Percentiles rank a stretch among this genome's conserved stretches.
These are phyloP conservation scores for Neosilurus mollespiculum DNA, from an alignment of 2,797 vertebrate species.

Conservation along the genomic window DNA sequence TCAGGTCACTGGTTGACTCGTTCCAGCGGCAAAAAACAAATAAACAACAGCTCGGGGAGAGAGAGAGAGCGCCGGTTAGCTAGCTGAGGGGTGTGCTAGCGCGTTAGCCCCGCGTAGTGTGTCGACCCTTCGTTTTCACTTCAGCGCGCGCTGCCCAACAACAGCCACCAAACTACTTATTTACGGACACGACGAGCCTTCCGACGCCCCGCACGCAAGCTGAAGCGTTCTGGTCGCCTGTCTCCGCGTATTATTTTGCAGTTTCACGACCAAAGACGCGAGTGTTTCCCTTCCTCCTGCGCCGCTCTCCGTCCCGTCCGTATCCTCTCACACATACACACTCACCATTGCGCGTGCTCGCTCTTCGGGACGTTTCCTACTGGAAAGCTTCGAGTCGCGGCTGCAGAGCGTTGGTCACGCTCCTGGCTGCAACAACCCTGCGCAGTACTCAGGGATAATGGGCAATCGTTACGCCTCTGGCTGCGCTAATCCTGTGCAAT, in stretches of 20 bases:
- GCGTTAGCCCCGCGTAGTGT: slow-evolving; percentile 38
- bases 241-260: background rate
- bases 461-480: slow-evolving; percentile 11
- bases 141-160: background rate
- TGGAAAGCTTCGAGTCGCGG: slow-evolving; percentile 51
- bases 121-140: slow-evolving; percentile 29
- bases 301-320: slow-evolving; percentile 62
- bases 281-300: slow-evolving; percentile 50
- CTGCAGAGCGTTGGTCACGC: slow-evolving; percentile 18
- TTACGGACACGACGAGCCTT: background rate
- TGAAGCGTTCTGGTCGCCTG: background rate
- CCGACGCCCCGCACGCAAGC: background rate
- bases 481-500: slow-evolving; percentile 49
- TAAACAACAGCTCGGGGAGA: background rate
- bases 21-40: background rate
- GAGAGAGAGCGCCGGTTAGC: slow-evolving; percentile 22
- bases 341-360: slow-evolving; percentile 60
- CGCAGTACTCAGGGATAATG: slow-evolving; percentile 1
- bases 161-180: background rate
- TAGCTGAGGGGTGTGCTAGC: slow-evolving; percentile 33
- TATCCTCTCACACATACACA: slow-evolving; percentile 44
- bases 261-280: slow-evolving; percentile 41
- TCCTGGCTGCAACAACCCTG: slow-evolving; percentile 44
- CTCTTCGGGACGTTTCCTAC: slow-evolving; percentile 61
- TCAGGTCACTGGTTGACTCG: background rate